Base-by-base conservation (phyloP, 2,888 invertebrate species). In the Trachelus tabidus region DNA sequence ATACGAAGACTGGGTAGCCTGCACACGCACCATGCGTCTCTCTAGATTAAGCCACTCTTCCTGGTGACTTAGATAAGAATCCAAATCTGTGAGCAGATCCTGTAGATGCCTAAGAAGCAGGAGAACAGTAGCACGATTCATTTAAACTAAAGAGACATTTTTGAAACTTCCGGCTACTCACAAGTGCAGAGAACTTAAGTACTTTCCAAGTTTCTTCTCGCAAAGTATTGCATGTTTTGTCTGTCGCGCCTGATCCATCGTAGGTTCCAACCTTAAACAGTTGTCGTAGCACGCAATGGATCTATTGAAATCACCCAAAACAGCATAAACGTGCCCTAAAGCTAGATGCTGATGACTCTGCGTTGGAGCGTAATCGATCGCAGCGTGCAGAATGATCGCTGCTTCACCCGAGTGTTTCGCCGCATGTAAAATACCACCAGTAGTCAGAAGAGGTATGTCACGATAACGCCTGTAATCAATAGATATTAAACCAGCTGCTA, bases 371-470 rank as follows among this genome's bases (percentile, higher is more conserved):
- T 96, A 95, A 87, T 96, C 96, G 15, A 96, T 93, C 0, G 96
- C 96, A 30, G 95, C 95, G 84, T 94, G 94, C 0, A 96, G 92
- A 73, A 97, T 93, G 80, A 95, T 93, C 1, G 95, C 94, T 0
- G 96, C 96, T 90, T 97, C 96, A 80, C 94, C 94, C 1, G 94
- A 94, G 84, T 93, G 93, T 81, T 93, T 93, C 75, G 95, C 94
- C 73, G 95, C 94, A 86, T 96, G 96, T 23, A 97, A 92, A 82
- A 96, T 93, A 73, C 95, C 94, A 0, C 96, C 97, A 87, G 97
- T 92, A 87, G 95, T 96, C 77, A 96, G 92, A 68, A 96, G 92
- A 0, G 96, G 95, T 75, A 96, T 94, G 89, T 96, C 95, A 89
- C 95, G 94, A 87, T 94, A 95, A 83, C 93, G 92, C 85, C 96